Conservation (phyloP, 2,888 invertebrate species). For the Dryobotodes eremita region DNA sequence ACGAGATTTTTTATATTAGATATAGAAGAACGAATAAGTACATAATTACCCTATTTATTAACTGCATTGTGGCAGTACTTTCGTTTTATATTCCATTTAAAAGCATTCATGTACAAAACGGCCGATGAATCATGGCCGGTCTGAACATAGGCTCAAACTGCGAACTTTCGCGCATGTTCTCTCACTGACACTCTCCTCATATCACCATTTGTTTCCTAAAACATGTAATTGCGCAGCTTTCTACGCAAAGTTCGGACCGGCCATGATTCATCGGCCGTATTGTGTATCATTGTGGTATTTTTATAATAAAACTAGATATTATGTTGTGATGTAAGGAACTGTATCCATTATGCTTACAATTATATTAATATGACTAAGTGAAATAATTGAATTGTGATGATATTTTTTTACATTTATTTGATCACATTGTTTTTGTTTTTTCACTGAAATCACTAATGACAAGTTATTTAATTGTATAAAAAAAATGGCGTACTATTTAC, state of each 20-base stretch:
- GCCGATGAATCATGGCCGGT: background rate
- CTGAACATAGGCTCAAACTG: background rate
- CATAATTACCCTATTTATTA: conserved; percentile 19
- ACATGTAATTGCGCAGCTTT: too few relatives aligned
- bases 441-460: background rate
- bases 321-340: conserved; percentile 46
- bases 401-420: background rate
- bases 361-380: background rate
- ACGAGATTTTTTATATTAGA: too few relatives aligned
- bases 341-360: conserved; percentile 38
- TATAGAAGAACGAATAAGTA: conserved; percentile 40
- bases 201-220: background rate
- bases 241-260: background rate
- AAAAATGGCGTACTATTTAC: background rate
- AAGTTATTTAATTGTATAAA: background rate
- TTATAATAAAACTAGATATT: conserved; percentile 11
- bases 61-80: conserved; percentile 17
- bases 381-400: conserved; percentile 8
- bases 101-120: conserved; percentile 16
- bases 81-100: conserved; percentile 17
- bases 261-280: background rate
- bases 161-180: background rate
- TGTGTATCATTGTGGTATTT: conserved; percentile 1
- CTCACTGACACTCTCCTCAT: background rate
- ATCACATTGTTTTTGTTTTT: background rate